These are phyloP conservation scores for Stichopus chloronotus DNA, from an alignment of 35 echinoderm and acorn worm genomes.

Conservation along the genomic window DNA sequence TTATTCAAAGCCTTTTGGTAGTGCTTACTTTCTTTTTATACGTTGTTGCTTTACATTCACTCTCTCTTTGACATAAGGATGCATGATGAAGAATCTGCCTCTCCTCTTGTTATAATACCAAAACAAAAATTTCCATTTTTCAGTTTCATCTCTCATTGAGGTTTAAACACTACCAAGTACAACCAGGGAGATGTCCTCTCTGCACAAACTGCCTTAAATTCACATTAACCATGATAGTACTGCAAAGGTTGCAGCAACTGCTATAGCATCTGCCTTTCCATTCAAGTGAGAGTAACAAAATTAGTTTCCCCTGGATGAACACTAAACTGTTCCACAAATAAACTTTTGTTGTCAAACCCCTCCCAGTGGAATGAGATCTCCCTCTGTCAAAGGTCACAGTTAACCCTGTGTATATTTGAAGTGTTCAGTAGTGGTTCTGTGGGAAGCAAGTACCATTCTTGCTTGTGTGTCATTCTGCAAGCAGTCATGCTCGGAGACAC, in stretches of 20 bases:
- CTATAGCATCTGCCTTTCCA: neutral
- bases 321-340: conserved; percentile 15
- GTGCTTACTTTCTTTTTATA: too few species aligned
- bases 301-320: conserved; percentile 25
- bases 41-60: too few species aligned
- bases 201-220: too few species aligned
- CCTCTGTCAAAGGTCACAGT: conserved; percentile 4
- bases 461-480: neutral
- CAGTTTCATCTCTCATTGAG: too few species aligned
- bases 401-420: neutral
- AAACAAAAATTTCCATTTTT: too few species aligned
- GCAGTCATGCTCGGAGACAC: neutral
- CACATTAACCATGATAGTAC: too few species aligned
- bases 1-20: too few species aligned
- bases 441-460: neutral
- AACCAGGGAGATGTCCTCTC: too few species aligned
- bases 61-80: too few species aligned
- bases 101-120: too few species aligned
- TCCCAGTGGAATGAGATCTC: conserved; percentile 9
- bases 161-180: too few species aligned
- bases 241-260: neutral
- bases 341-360: neutral
- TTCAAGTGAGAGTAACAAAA: neutral
- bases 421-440: neutral
- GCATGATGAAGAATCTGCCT: too few species aligned